These are phyloP conservation scores for Ennomos fuscantarius DNA, from an alignment of 2,888 invertebrate genomes.

Conservation along the genomic window DNA sequence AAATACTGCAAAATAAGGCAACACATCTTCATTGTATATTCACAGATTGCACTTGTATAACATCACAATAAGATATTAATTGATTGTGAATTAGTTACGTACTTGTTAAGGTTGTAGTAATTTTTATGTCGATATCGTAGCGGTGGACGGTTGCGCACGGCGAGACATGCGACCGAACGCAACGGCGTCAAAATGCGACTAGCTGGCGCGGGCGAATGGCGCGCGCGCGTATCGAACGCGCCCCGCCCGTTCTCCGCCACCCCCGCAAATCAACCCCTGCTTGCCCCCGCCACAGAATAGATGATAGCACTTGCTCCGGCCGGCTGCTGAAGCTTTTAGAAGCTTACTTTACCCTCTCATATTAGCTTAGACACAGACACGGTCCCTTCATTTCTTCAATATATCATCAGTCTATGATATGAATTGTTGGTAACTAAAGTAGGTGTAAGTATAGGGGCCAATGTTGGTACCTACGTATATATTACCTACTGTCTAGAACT, in stretches of 20 bases:
- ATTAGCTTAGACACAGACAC: constrained; percentile 38
- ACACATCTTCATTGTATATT: constrained; percentile 37
- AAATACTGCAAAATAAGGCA: constrained; percentile 32
- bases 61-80: constrained; percentile 13
- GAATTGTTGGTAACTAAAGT: constrained; percentile 27
- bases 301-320: constrained; percentile 8
- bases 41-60: constrained; percentile 21
- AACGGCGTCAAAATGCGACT: constrained; percentile 76
- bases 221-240: constrained; percentile 83
- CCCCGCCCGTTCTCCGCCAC: constrained; percentile 68
- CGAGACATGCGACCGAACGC: constrained; percentile 56
- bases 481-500: constrained; percentile 28
- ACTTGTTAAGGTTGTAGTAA: constrained; percentile 63
- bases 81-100: constrained; percentile 56
- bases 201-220: constrained; percentile 56
- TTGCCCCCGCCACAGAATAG: constrained; percentile 53
- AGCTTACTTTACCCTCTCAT: constrained; percentile 48
- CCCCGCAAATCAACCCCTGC: constrained; percentile 69
- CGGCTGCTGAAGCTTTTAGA: constrained; percentile 54
- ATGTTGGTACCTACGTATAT: too few relatives aligned
- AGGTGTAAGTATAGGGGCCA: too few relatives aligned
- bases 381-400: constrained; percentile 31
- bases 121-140: constrained; percentile 72
- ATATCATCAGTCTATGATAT: constrained; percentile 26
- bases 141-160: constrained; percentile 67